phyloP scores from a whole-genome alignment of 1,140 invertebrate genomes.

The Eurosta solidaginis region DNA sequence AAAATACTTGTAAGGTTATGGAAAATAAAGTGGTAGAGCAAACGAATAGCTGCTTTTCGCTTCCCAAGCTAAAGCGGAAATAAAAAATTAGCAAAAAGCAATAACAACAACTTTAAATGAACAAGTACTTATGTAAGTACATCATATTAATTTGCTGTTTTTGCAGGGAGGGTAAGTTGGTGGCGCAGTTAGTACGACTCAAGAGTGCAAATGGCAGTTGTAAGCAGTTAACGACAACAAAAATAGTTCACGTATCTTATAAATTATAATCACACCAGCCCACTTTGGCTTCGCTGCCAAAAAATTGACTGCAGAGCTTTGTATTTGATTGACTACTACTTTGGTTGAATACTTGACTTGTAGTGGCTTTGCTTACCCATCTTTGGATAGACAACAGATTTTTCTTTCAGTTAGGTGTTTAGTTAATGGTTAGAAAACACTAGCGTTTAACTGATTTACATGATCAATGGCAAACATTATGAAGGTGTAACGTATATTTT shows the following conservation, averaged over 20 bases:
- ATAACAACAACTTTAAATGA: neutral
- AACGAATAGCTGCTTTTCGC: neutral
- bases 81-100: neutral
- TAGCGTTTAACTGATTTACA: too few relatives aligned
- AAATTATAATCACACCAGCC: neutral
- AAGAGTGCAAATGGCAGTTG: neutral
- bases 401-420: neutral
- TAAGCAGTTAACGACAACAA: neutral
- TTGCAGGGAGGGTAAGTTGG: neutral
- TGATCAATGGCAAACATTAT: too few relatives aligned
- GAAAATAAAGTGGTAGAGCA: constrained; percentile 7
- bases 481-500: too few relatives aligned
- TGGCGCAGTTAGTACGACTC: neutral
- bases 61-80: neutral
- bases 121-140: neutral
- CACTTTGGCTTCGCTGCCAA: neutral
- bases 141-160: neutral
- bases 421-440: neutral
- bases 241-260: neutral
- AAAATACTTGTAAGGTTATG: neutral
- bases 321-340: too few relatives aligned
- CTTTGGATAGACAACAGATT: neutral
- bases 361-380: too few relatives aligned
- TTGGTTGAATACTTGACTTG: neutral
- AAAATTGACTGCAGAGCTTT: neutral